Base-by-base conservation (phyloP, 2,113 vertebrate species). In the Galemys pyrenaicus region DNA sequence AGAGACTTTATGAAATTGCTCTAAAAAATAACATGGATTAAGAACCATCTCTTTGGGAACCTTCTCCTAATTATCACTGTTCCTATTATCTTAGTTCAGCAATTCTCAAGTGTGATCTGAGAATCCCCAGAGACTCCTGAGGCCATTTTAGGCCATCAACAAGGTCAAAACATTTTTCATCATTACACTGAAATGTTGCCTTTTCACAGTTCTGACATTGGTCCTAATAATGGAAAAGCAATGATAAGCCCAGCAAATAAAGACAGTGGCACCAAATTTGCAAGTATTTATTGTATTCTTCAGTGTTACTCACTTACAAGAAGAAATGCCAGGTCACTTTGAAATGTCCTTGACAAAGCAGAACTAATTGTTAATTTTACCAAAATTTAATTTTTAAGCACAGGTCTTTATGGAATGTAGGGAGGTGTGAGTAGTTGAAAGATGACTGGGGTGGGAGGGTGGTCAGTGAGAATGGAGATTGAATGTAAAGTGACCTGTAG, bases 401-500 rank as follows among this genome's bases (percentile, higher is more conserved):
- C 26, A 39, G 70, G 4, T 51, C 10, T 51, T 77, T 37, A 44
- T 44, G 44, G 44, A 6, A 44, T 44, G 44, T 44, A 44, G 5
- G 44, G 5, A 44, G 44, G 35, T 22, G 54, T 3, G 6, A 70
- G 60, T 60, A 20, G 10, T 4, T n/a, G 54, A n/a, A 39, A 74
- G 73, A 13, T 1, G n/a, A n/a, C n/a, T n/a, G n/a, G n/a, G 13
- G 15, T 49, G 30, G 46, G 39, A 19, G n/a, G n/a, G n/a, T n/a
- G n/a, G 10, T 58, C 35, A 6, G 26, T 65, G 79, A 58, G n/a
- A 32, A 51, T 28, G 13, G 46, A 26, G 30, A 13, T 13, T 56
- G 37, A 20, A 1, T n/a, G 5, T 20, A 22, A n/a, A 24, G 32
- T 22, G 71, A 12, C 26, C 15, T 2, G 0, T 20, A 19, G 44